phyloP scores from a whole-genome alignment of 2,797 vertebrate species.

The Podarcis lilfordi region DNA sequence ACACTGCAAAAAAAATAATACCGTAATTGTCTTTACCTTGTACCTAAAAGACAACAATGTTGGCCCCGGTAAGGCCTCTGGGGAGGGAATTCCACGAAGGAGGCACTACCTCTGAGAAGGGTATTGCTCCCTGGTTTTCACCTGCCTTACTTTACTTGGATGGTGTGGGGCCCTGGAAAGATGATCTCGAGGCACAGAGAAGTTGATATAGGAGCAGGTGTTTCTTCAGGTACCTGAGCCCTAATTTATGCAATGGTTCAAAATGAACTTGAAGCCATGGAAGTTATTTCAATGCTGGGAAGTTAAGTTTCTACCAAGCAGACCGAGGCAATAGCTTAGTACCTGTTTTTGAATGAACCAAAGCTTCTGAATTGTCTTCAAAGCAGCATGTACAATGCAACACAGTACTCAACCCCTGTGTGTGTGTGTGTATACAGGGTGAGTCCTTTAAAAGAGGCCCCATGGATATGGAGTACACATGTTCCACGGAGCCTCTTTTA shows the following conservation, averaged over 20 bases:
- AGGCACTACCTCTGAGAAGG: neutral
- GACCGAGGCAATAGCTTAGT: neutral
- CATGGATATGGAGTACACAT: too few species aligned
- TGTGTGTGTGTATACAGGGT: neutral
- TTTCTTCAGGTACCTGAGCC: neutral
- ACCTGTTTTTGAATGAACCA: neutral
- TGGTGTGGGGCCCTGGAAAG: neutral
- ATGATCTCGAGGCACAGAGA: neutral
- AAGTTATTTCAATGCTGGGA: neutral
- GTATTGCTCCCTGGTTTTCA: too few species aligned
- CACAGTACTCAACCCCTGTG: too few species aligned
- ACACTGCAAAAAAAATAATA: too few species aligned
- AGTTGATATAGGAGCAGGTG: neutral
- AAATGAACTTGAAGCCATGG: neutral
- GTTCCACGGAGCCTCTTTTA: too few species aligned
- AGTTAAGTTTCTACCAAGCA: neutral
- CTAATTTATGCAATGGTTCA: neutral
- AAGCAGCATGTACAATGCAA: neutral
- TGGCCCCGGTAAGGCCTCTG: neutral
- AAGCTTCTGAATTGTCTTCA: neutral
- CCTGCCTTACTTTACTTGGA: too few species aligned
- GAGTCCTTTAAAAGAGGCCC: too few species aligned
- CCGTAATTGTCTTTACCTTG: neutral
- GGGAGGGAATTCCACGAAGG: neutral
- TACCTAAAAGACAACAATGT: neutral